Percentiles rank a stretch among this genome's conserved stretches.
Evolutionary conservation across 2,888 invertebrate species (phyloP).

Genomic region (Dryomyza anilis): DNA sequence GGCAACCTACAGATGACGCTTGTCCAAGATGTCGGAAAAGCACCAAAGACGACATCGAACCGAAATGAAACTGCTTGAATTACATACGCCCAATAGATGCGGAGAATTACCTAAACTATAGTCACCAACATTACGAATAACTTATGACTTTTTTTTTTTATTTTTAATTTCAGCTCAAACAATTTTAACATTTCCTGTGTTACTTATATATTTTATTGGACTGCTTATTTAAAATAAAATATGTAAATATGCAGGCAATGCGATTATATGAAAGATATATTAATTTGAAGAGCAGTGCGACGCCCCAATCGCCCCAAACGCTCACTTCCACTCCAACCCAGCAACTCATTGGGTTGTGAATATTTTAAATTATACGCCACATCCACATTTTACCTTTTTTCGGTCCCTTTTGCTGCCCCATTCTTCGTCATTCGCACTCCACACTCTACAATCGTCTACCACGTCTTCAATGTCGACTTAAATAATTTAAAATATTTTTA

Average conservation of each 20-base stretch:
- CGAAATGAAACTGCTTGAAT: too few species aligned
- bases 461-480: not conserved
- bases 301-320: not conserved
- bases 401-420: not conserved
- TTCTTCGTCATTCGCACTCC: not conserved
- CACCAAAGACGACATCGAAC: too few species aligned
- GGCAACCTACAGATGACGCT: too few species aligned
- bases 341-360: not conserved
- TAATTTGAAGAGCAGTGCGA: slow-evolving; percentile 10
- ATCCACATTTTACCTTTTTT: not conserved
- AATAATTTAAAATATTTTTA: slow-evolving; percentile 31
- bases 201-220: too few species aligned
- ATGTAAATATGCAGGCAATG: slow-evolving; percentile 12
- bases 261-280: slow-evolving; percentile 15
- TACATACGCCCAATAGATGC: too few species aligned
- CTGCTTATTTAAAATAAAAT: slow-evolving; percentile 13
- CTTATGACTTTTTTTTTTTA: too few species aligned
- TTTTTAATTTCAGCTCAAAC: too few species aligned
- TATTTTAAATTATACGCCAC: slow-evolving; percentile 20
- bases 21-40: too few species aligned
- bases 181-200: too few species aligned
- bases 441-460: not conserved
- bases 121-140: too few species aligned
- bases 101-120: too few species aligned
- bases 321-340: not conserved